Evolutionary conservation across 2,797 vertebrate species (phyloP), one percentile per base, ranked within the genome.

Genomic region (Pseudotriccus pelzelni): DNA sequence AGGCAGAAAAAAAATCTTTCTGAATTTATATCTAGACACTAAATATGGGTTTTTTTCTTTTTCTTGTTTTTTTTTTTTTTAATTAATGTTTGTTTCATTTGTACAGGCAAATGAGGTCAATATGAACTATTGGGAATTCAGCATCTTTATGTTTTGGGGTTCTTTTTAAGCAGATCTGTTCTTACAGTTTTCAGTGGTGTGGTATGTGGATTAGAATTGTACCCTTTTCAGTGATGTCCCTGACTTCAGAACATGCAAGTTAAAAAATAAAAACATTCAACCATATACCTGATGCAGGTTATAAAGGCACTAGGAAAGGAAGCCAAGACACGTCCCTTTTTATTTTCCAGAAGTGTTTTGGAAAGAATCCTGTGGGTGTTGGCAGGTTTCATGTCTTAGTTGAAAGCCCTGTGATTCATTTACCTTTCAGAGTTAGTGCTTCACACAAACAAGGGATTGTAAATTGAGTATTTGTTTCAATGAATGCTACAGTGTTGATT

Each of bases 271-370:
- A 76, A 73, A 13, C 11, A 20, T 68, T 49, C 14, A 76, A 20
- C 5, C 52, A 25, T 47, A 34, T 8, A 62, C 27, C 44, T 87
- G 46, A 64, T 41, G 13, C 30, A 84, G 49, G 43, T 72, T 21
- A 62, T 87, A 72, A 41, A 37, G 30, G 25, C 37, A 59, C 23
- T 73, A 58, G 58, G 39, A 84, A 58, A 64, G 6, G 47, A 77
- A 78, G 30, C 10, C 10, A 60, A 14, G n/a, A 46, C 0, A 0
- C 43, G 12, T 64, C 22, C 41, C 5, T 30, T 13, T 53, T 62
- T 2, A 8, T 87, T 86, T 94, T 81, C 23, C 22, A 66, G 14
- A 52, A 76, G 6, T 47, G 11, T 46, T 64, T 60, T 78, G 62
- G 32, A 84, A 84, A 41, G 52, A 53, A 24, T 82, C 37, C 39